Evolutionary conservation across 2,888 invertebrate species (phyloP).

Genomic region (Ochlodes sylvanus): DNA sequence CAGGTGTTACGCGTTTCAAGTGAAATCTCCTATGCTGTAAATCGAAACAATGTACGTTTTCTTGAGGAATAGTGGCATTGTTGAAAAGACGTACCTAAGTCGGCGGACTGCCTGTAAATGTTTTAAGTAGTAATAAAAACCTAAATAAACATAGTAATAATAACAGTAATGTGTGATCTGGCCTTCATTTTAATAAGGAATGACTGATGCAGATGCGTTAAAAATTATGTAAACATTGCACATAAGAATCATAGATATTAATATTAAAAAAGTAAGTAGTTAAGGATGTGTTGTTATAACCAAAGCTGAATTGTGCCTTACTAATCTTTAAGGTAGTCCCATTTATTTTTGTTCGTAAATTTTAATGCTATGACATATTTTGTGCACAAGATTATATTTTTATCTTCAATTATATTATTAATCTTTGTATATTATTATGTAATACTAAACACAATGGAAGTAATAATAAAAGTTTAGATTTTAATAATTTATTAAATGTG

Average conservation of each 20-base stretch:
- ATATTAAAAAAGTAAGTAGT: constrained; percentile 7
- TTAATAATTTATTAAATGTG: constrained; percentile 32
- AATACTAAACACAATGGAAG: neutral
- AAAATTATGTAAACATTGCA: neutral
- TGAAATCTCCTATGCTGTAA: no score
- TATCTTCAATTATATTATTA: neutral
- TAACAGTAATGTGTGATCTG: constrained; percentile 19
- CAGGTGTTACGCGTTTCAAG: no score
- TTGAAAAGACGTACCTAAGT: no score
- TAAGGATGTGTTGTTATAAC: constrained; percentile 45
- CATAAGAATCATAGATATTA: constrained; percentile 18
- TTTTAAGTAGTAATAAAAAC: no score
- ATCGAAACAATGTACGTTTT: no score
- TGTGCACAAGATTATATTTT: constrained; percentile 7
- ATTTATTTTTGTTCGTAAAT: constrained; percentile 31
- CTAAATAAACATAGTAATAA: neutral
- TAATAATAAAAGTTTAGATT: constrained; percentile 6
- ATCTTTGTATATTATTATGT: no score
- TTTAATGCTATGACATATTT: neutral
- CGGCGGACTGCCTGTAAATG: no score
- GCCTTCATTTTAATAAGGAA: neutral
- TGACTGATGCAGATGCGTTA: neutral
- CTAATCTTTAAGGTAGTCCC: constrained; percentile 56
- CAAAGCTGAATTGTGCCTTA: constrained; percentile 71
- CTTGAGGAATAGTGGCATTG: no score